Conservation (phyloP, 2,797 vertebrate species). For the Serranus cabrilla region DNA sequence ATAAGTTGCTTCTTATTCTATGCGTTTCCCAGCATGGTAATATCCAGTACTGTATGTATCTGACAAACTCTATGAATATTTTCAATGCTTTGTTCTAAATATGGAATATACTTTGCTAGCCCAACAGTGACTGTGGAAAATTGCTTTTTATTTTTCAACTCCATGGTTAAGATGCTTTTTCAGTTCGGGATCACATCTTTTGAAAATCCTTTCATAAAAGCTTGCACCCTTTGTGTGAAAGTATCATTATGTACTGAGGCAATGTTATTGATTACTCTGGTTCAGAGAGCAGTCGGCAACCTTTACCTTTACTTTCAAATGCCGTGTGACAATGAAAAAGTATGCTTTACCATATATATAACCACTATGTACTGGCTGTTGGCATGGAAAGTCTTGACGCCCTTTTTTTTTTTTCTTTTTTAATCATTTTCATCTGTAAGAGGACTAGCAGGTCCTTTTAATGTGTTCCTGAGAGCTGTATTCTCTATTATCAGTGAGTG, state of each 20-base stretch:
- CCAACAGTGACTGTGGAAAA: not conserved
- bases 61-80: conserved; percentile 17
- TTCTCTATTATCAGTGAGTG: not conserved
- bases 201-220: conserved; percentile 14
- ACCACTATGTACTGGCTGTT: not conserved
- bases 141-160: conserved; percentile 7
- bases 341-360: not conserved
- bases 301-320: conserved; percentile 29
- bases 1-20: conserved; percentile 2
- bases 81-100: conserved; percentile 21
- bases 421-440: not conserved
- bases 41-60: not conserved
- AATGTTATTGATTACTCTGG: conserved; percentile 30
- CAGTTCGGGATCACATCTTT: conserved; percentile 8
- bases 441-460: not conserved
- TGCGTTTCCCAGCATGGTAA: not conserved
- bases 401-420: not conserved
- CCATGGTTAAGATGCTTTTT: conserved; percentile 6
- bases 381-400: not conserved
- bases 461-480: not conserved
- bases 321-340: conserved; percentile 5
- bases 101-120: not conserved
- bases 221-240: conserved; percentile 2
- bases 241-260: conserved; percentile 21
- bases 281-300: conserved; percentile 10